A percentile compares a stretch with the other conserved stretches of the same genome.
phyloP scores from a whole-genome alignment of 2,113 vertebrate genomes.

The Ophthalmolycus amberensis region DNA sequence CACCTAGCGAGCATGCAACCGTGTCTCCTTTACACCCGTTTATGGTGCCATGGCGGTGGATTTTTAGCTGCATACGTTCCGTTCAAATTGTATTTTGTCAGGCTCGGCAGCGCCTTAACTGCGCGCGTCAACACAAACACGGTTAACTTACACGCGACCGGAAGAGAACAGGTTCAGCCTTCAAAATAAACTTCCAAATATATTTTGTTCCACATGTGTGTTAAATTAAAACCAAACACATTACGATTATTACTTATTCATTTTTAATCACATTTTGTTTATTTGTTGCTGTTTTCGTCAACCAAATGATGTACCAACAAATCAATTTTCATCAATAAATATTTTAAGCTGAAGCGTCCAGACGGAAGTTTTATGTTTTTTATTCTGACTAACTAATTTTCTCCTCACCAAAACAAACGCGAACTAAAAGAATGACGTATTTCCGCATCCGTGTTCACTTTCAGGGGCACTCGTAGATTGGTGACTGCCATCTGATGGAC shows the following conservation, averaged over 20 bases:
- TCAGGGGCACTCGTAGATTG: fast-evolving
- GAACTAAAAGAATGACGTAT: conserved; percentile 63
- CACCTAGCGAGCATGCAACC: conserved; percentile 44
- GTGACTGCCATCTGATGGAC: conserved; percentile 62
- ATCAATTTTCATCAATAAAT: fast-evolving
- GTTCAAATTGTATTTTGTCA: conserved; percentile 41
- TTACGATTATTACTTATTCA: fast-evolving
- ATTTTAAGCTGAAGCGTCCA: background rate
- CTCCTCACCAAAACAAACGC: conserved; percentile 62
- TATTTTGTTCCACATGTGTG: fast-evolving
- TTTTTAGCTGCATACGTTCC: conserved; percentile 2
- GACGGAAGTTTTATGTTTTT: fast-evolving
- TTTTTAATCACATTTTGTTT: fast-evolving
- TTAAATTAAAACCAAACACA: background rate
- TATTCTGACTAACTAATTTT: background rate
- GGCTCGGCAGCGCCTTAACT: conserved; percentile 48
- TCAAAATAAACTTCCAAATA: conserved; percentile 50
- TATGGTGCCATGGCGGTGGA: conserved; percentile 29
- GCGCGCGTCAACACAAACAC: conserved; percentile 19
- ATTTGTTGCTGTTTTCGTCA: fast-evolving
- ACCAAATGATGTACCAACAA: fast-evolving
- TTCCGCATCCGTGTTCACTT: conserved; percentile 77
- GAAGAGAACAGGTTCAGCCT: background rate
- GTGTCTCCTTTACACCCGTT: background rate
- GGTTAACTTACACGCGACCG: background rate